Evolutionary conservation across 2,797 vertebrate genomes (phyloP), one percentile per base, ranked within the genome.

Genomic region (Chelonia mydas): DNA sequence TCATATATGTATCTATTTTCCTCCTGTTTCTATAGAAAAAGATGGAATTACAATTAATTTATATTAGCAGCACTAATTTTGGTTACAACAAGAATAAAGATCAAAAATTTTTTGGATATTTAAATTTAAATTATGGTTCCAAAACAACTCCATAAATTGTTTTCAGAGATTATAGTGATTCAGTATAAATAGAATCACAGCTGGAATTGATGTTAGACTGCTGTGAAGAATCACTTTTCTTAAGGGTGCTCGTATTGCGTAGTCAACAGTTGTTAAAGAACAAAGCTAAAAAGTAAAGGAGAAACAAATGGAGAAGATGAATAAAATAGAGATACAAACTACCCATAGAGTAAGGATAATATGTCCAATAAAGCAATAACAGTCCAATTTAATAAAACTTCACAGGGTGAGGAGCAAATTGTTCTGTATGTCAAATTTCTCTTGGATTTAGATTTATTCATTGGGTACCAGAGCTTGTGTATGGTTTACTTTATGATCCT

Each of bases 171-270:
- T 95, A 96, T 77, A 93, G 97, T 95, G 92, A 97, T 97, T 97
- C 89, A 68, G 49, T 93, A 95, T 91, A 97, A 96, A 96, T 94
- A 91, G 96, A 95, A 96, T 97, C 96, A 94, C 96, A 96, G 94
- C 90, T 97, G 86, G 94, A 89, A 83, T 33, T 92, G 77, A 94
- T 93, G 45, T 81, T 84, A 80, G 79, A 93, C 92, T 88, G 83
- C 90, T 97, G 96, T 92, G 96, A 95, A 92, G 83, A 97, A 97
- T 74, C 68, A 2, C 78, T 96, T 95, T 94, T 28, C 72, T 91
- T 92, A 84, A 95, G 92, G 92, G 55, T 74, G 17, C 81, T 90
- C 74, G 90, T 95, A 87, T 96, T 87, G 61, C n/a, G 95, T 91
- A 93, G 89, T 91, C 76, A 88, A 97, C 86, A 51, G 82, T 94